Evolutionary conservation across 2,888 invertebrate genomes (phyloP).

Genomic region (Julus scandinavius): DNA sequence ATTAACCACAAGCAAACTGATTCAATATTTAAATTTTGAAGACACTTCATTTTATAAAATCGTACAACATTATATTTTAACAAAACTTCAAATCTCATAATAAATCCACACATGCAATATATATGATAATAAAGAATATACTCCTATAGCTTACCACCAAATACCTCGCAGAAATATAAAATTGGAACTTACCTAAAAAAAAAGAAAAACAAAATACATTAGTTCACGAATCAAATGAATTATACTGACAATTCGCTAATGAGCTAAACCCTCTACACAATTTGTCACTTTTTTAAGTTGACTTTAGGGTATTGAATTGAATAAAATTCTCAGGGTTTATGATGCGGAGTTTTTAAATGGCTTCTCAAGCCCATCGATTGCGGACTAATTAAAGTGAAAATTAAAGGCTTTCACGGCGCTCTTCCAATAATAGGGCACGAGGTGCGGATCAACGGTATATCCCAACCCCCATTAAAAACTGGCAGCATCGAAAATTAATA

Average conservation of each 20-base stretch:
- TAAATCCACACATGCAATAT: background rate
- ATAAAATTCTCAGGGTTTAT: background rate
- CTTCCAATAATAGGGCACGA: conserved; percentile 17
- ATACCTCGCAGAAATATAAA: background rate
- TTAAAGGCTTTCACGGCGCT: background rate
- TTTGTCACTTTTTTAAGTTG: too few relatives aligned
- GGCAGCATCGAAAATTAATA: conserved; percentile 34
- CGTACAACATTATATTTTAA: too few relatives aligned
- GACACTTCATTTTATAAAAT: too few relatives aligned
- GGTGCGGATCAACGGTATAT: background rate
- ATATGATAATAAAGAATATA: background rate
- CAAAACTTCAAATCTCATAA: background rate
- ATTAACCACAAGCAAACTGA: too few relatives aligned
- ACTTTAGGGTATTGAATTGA: too few relatives aligned
- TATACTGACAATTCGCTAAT: background rate
- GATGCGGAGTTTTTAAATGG: background rate
- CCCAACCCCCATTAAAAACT: background rate
- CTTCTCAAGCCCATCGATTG: background rate
- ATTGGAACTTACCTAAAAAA: conserved; percentile 1
- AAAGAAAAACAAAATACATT: background rate
- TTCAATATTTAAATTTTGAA: too few relatives aligned
- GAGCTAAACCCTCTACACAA: too few relatives aligned
- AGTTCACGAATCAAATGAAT: background rate
- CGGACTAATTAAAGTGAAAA: conserved; percentile 22
- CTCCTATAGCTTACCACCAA: background rate